Evolutionary conservation across 2,797 vertebrate genomes (phyloP).

Genomic region (Podargus strigoides): DNA sequence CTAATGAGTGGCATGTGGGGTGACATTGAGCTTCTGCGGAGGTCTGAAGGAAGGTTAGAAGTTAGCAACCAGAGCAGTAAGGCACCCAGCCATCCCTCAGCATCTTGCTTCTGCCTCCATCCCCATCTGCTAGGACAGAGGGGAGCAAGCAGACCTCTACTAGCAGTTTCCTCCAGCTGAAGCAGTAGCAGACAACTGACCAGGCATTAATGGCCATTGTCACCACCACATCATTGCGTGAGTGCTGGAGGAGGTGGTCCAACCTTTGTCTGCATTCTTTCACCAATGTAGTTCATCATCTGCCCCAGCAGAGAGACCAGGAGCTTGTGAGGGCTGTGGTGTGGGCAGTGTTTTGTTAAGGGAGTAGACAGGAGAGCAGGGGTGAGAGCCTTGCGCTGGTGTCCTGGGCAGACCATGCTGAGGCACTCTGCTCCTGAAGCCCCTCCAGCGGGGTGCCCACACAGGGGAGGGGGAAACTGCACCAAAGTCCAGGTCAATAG

Average conservation of each 20-base stretch:
- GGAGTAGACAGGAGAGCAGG: background rate
- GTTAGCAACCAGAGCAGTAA: background rate
- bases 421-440: background rate
- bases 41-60: background rate
- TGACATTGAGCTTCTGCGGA: background rate
- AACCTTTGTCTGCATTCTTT: background rate
- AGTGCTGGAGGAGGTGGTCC: background rate
- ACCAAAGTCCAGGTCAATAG: background rate
- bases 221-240: accelerated
- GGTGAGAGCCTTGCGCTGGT: background rate
- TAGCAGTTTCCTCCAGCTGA: background rate
- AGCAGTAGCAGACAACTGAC: background rate
- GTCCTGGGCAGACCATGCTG: background rate
- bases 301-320: background rate
- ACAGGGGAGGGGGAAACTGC: background rate
- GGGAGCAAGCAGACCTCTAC: background rate
- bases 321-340: background rate
- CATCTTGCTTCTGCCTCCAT: background rate
- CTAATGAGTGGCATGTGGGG: background rate
- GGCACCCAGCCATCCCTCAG: background rate
- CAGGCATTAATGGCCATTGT: background rate
- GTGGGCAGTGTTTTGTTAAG: background rate
- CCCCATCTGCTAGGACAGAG: background rate
- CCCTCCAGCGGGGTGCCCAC: background rate
- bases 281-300: background rate